A percentile compares a stretch with the other conserved stretches of the same genome.
phyloP scores from a whole-genome alignment of 2,888 invertebrate genomes.

The Charanyca ferruginea region DNA sequence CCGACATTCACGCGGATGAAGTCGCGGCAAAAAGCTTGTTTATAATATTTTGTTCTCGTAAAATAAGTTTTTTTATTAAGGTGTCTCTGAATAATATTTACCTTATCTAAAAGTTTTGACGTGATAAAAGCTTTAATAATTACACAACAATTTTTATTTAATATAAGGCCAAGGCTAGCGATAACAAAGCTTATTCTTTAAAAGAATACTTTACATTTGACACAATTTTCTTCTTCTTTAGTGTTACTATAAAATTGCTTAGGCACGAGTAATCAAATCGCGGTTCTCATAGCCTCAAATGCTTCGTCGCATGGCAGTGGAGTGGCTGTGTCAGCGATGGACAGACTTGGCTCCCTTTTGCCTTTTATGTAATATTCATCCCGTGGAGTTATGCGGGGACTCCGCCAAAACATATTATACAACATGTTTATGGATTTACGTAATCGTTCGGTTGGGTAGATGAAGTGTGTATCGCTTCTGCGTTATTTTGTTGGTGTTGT shows the following conservation, averaged over 20 bases:
- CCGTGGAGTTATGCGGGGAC: constrained; percentile 75
- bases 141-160: no score
- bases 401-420: constrained; percentile 81
- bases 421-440: constrained; percentile 78
- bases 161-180: no score
- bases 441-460: constrained; percentile 65
- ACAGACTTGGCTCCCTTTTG: constrained; percentile 78
- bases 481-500: constrained; percentile 54
- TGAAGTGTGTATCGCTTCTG: constrained; percentile 41
- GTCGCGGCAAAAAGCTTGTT: no score
- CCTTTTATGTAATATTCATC: constrained; percentile 84
- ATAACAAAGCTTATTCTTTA: no score
- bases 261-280: constrained; percentile 27
- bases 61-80: no score
- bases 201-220: background rate
- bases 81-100: no score
- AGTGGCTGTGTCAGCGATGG: constrained; percentile 83
- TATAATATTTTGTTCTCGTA: no score
- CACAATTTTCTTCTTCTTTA: background rate
- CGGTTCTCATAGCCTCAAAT: constrained; percentile 63
- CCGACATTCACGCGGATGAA: no score
- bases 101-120: no score
- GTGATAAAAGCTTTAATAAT: no score
- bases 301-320: constrained; percentile 70
- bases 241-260: background rate